Percentiles rank a stretch among this genome's conserved stretches.
Evolutionary conservation across 2,113 vertebrate genomes (phyloP).

Genomic region (Centropus bengalensis): DNA sequence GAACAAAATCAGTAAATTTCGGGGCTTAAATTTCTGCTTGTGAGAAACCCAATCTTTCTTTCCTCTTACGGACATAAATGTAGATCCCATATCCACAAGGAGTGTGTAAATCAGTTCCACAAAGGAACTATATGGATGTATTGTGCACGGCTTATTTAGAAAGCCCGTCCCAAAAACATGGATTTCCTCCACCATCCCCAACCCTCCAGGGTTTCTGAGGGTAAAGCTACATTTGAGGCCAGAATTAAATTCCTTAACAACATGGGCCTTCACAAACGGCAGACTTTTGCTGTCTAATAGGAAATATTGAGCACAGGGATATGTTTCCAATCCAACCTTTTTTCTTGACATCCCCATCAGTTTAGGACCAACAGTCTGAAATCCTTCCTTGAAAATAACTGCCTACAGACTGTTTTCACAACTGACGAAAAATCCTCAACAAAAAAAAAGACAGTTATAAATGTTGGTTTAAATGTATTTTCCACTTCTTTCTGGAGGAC

Average conservation of each 20-base stretch:
- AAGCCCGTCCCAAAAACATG: not conserved
- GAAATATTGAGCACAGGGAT: rapidly evolving
- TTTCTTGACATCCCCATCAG: not conserved
- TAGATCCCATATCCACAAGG: not conserved
- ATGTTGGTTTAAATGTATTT: not conserved
- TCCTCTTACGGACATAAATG: not conserved
- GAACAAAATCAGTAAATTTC: not conserved
- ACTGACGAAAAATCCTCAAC: not conserved
- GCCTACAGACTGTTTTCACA: not conserved
- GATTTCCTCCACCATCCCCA: not conserved
- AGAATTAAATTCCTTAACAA: not conserved
- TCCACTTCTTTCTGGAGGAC: not conserved
- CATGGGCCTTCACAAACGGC: rapidly evolving
- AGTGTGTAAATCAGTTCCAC: not conserved
- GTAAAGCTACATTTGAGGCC: not conserved
- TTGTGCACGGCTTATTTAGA: not conserved
- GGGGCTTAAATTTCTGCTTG: not conserved
- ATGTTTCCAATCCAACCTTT: not conserved
- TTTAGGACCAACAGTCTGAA: not conserved
- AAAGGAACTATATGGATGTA: not conserved
- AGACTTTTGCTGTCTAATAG: not conserved
- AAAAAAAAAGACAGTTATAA: not conserved
- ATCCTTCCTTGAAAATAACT: not conserved
- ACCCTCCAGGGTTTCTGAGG: not conserved
- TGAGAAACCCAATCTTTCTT: not conserved